Percentiles rank a stretch among this genome's conserved stretches.
phyloP scores from a whole-genome alignment of 2,888 invertebrate genomes.

The Yponomeuta malinellus region DNA sequence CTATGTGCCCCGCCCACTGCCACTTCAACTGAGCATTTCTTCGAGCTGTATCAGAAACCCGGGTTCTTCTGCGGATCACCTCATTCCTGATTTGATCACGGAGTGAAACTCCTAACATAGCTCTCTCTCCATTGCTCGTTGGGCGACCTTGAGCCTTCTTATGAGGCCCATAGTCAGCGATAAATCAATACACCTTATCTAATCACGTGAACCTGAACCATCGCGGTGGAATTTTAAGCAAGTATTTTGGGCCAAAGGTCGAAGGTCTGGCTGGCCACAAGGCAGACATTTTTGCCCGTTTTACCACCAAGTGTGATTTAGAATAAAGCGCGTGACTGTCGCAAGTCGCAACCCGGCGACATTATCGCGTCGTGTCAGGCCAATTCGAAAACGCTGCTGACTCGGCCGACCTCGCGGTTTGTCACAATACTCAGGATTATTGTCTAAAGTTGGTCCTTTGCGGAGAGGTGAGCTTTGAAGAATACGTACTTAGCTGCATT shows the following conservation, averaged over 20 bases:
- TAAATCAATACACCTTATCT: too few species aligned
- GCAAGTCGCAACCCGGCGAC: constrained; percentile 63
- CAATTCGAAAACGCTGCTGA: constrained; percentile 48
- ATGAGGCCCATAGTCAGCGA: too few species aligned
- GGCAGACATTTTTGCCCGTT: constrained; percentile 39
- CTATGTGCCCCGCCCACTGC: too few species aligned
- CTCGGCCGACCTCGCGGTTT: constrained; percentile 50
- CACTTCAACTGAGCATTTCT: too few species aligned
- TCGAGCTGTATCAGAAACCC: too few species aligned
- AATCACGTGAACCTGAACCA: background rate
- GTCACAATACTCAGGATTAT: constrained; percentile 24
- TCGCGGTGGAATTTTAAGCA: background rate
- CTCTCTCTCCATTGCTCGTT: too few species aligned
- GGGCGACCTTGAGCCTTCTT: too few species aligned
- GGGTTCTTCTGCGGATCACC: too few species aligned
- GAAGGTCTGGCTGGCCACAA: background rate
- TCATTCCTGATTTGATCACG: too few species aligned
- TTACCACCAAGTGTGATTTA: constrained; percentile 52
- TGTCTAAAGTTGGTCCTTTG: background rate
- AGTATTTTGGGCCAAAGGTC: background rate
- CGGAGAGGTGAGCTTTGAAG: background rate
- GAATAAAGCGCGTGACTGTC: constrained; percentile 60
- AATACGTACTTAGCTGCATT: too few species aligned
- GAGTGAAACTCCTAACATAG: too few species aligned
- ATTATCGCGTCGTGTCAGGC: constrained; percentile 62